A percentile compares a stretch with the other conserved stretches of the same genome.
Evolutionary conservation across 2,888 invertebrate genomes (phyloP).

Genomic region (Ephialtes manifestator): DNA sequence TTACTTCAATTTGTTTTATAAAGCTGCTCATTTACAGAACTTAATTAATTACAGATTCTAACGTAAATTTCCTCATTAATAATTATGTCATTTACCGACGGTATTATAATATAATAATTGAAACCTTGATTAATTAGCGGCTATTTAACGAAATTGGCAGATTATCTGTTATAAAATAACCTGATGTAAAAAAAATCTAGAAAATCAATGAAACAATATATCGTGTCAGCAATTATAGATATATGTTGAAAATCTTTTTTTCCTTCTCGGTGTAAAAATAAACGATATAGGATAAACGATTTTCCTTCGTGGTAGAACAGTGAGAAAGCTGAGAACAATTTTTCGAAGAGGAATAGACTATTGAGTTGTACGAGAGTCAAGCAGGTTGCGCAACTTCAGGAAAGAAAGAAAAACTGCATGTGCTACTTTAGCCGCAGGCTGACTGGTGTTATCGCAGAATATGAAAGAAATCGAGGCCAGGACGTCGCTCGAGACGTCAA

Average conservation of each 20-base stretch:
- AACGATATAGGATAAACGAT: background rate
- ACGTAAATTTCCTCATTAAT: background rate
- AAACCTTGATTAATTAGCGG: background rate
- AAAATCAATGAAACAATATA: background rate
- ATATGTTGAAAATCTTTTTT: background rate
- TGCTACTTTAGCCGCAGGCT: conserved; percentile 28
- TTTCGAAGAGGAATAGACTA: background rate
- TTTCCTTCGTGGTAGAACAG: background rate
- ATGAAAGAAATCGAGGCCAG: conserved; percentile 51
- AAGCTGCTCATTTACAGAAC: background rate
- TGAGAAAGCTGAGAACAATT: conserved; percentile 1
- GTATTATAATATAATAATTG: background rate
- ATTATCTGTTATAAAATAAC: background rate
- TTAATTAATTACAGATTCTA: background rate
- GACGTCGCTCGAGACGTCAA: conserved; percentile 49
- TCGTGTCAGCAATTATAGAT: background rate
- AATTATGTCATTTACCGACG: background rate
- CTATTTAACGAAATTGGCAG: background rate
- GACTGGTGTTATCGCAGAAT: conserved; percentile 25
- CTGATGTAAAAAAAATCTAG: background rate
- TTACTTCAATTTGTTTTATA: too few relatives aligned
- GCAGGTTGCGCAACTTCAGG: conserved; percentile 36
- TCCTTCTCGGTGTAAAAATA: background rate
- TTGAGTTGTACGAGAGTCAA: conserved; percentile 2
- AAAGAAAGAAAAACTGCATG: conserved; percentile 28